A percentile compares a stretch with the other conserved stretches of the same genome.
These are phyloP conservation scores for Orius insidiosus DNA, from an alignment of 1,140 invertebrate species.

Conservation along the genomic window DNA sequence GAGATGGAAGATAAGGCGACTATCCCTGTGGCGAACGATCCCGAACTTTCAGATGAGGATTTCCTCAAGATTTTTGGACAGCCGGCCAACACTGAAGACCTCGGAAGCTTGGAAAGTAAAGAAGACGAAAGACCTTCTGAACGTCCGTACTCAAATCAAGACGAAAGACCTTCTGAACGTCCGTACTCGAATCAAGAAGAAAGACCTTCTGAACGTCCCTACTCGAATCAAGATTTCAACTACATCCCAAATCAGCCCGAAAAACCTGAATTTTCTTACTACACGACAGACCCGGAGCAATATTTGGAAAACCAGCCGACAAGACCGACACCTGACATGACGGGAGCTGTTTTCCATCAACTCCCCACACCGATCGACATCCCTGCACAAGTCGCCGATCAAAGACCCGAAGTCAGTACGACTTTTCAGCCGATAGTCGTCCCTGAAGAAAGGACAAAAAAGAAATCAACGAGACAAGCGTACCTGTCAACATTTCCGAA, in stretches of 20 bases:
- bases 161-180: too few species aligned
- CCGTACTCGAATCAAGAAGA: too few species aligned
- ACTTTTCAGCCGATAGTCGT: neutral
- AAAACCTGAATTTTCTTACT: too few species aligned
- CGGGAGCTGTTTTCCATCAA: too few species aligned
- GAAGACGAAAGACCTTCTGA: neutral
- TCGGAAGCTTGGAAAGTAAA: constrained; percentile 2
- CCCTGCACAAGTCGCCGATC: neutral
- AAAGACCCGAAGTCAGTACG: neutral
- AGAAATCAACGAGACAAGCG: neutral
- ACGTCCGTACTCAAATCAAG: too few species aligned
- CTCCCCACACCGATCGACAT: neutral
- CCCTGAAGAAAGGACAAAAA: neutral
- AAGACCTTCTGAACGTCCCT: too few species aligned
- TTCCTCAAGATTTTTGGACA: constrained; percentile 5
- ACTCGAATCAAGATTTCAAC: too few species aligned
- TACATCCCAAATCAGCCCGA: too few species aligned
- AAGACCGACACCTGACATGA: too few species aligned
- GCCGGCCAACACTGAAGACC: constrained; percentile 33
- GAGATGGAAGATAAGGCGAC: constrained; percentile 27
- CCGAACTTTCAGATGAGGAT: constrained; percentile 7
- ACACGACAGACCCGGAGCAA: too few species aligned
- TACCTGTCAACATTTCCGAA: neutral
- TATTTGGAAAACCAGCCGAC: too few species aligned
- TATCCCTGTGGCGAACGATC: neutral